Percentiles rank a stretch among this genome's conserved stretches.
Evolutionary conservation across 2,113 vertebrate species (phyloP).

Genomic region (Stomatorhinus ivindoensis): DNA sequence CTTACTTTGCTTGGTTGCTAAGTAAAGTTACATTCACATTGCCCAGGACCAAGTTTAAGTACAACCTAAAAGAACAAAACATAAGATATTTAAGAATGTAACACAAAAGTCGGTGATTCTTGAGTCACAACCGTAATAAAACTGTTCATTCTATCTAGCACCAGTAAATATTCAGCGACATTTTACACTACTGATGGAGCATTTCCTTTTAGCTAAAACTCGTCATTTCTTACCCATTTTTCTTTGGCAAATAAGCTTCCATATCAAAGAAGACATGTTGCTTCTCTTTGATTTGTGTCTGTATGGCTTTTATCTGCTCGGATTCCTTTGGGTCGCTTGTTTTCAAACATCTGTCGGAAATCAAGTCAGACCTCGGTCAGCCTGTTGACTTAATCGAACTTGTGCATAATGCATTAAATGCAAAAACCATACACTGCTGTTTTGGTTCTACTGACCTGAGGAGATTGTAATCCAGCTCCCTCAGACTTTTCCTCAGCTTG

Average conservation of each 20-base stretch:
- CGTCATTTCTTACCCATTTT: conserved; percentile 69
- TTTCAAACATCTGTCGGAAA: conserved; percentile 59
- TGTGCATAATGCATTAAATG: background rate
- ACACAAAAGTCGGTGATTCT: background rate
- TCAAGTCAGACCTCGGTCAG: background rate
- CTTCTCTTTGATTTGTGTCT: conserved; percentile 79
- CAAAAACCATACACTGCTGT: background rate
- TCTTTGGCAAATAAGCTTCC: conserved; percentile 98
- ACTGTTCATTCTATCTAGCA: background rate
- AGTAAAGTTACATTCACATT: conserved; percentile 95
- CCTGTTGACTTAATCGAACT: background rate
- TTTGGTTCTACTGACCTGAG: conserved; percentile 54
- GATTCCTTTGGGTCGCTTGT: conserved; percentile 62
- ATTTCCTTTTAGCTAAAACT: background rate
- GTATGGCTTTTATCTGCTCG: conserved; percentile 68
- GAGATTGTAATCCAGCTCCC: conserved; percentile 65
- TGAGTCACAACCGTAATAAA: background rate
- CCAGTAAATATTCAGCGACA: background rate
- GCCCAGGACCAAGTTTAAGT: conserved; percentile 89
- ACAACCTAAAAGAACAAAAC: conserved; percentile 66
- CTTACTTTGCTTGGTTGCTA: conserved; percentile 94
- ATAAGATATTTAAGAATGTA: background rate
- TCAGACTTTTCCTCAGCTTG: conserved; percentile 77
- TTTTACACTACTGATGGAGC: background rate
- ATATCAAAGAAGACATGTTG: conserved; percentile 91